phyloP scores from a whole-genome alignment of 1,140 invertebrate species.

The Aleiodes sp. region DNA sequence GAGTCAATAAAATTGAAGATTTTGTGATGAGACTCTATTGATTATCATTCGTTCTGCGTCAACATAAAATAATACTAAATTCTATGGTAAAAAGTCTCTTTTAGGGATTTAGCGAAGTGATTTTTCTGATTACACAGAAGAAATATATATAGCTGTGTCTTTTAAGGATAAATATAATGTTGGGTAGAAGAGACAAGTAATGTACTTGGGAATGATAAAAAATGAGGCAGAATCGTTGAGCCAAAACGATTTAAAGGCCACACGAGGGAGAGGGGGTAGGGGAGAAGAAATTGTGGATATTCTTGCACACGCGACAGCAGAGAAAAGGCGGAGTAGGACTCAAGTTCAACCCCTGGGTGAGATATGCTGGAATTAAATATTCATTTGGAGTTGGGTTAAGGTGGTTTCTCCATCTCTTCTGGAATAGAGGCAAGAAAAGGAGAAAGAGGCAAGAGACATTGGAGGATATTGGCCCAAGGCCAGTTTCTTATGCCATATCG shows the following conservation, averaged over 20 bases:
- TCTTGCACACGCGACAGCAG: constrained; percentile 20
- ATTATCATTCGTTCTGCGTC: too few species aligned
- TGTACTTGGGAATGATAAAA: constrained; percentile 12
- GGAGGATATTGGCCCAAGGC: constrained; percentile 18
- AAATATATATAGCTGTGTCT: too few species aligned
- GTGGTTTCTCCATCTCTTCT: constrained; percentile 11
- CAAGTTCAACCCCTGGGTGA: constrained; percentile 35
- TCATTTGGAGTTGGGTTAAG: constrained; percentile 49
- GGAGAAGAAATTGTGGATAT: too few species aligned
- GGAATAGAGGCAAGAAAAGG: too few species aligned
- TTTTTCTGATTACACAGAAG: too few species aligned
- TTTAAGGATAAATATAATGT: background rate
- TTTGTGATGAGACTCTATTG: too few species aligned
- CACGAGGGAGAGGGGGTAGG: background rate
- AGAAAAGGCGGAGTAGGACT: constrained; percentile 38
- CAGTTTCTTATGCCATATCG: constrained; percentile 24
- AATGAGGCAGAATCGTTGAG: constrained; percentile 3
- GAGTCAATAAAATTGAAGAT: too few species aligned
- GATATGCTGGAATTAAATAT: constrained; percentile 60
- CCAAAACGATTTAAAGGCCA: constrained; percentile 17
- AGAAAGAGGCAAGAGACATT: too few species aligned
- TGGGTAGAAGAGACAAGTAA: background rate
- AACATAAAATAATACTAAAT: too few species aligned
- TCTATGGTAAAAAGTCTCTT: background rate
- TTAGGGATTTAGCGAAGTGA: background rate